Evolutionary conservation across 2,888 invertebrate species (phyloP), one percentile per base, ranked within the genome.

Genomic region (Steinernema scapterisci): DNA sequence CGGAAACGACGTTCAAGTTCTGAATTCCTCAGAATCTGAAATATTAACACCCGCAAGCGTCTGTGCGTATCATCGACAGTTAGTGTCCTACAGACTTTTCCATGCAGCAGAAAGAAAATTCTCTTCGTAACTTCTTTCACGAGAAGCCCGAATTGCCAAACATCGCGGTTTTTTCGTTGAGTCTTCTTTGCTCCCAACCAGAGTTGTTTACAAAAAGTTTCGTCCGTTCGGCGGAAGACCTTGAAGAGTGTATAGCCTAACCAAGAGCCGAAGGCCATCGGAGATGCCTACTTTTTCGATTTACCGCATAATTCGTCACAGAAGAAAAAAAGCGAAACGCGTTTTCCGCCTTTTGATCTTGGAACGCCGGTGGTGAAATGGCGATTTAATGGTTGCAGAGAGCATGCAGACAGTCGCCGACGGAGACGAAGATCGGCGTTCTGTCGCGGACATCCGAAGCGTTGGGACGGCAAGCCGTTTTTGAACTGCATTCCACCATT

Each of bases 181-280:
- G 48, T 19, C 48, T 48, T 48, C 48, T 48, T 48, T 48, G n/a
- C 16, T 48, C 48, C 16, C 19, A 16, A 48, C 5, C 19, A 48
- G 48, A 31, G 63, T 63, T 63, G 63, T 63, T 63, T 63, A 63
- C 63, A 63, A 63, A 63, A 38, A 63, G 63, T 63, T 63, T 63
- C 31, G 38, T 16, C 23, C 38, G 63, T 31, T 63, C 31, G 27
- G 9, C 31, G 16, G 31, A 31, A 63, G 63, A 38, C 63, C 63
- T 63, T 63, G 63, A 31, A 63, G 19, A 63, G 63, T 63, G 38
- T 63, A 63, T 63, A 63, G 21, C 63, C 31, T 6, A 27, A 63
- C 31, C 63, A 13, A 25, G 45, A 23, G 54, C 54, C 25, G 63
- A 63, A 63, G 63, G 63, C 63, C 63, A 19, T 31, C 31, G 2